Base-by-base conservation (phyloP, 2,888 invertebrate species). In the Lottia scabra region DNA sequence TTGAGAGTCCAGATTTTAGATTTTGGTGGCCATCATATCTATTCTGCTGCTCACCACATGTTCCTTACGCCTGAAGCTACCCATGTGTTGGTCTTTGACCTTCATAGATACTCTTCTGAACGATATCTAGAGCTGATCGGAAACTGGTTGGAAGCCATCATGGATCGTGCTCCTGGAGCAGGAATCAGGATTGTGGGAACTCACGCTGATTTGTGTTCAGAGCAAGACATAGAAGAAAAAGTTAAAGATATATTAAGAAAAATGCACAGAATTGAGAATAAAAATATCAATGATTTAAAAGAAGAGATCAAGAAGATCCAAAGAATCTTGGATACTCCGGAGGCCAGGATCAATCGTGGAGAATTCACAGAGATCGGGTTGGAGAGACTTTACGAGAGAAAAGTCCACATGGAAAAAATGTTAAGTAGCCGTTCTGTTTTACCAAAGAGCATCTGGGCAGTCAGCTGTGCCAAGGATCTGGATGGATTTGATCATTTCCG, bases 41-140 rank as follows among this genome's bases (percentile, higher is more conserved):
- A 86, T 74, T 85, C 85, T n/a, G 86, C 85, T n/a, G 86, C 86
- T 8, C 85, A 86, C 65, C 85, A 86, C 75, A 82, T 86, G 83
- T 86, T 85, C 65, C 77, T 86, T 19, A 84, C 86, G 0, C 82
- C 85, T 2, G 85, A 86, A 68, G 86, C 86, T 56, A 74, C 85
- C n/a, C 85, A 85, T 67, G 75, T 86, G 10, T 70, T 86, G 15
- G 86, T 86, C 19, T 84, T 85, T 79, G 86, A 86, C 67, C 72
- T 85, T 26, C 80, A 73, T 30, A 78, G 78, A 63, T 85, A 84
- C 71, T 65, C 65, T 8, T 72, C 78, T 8, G 80, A 83, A 19
- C 65, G 71, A 26, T 85, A 80, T 75, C 82, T 84, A 62, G 69
- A 70, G 16, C 66, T 83, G 65, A 78, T 86, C 30, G 85, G 86